Base-by-base conservation (phyloP, 2,888 invertebrate species). In the Plusia festucae region DNA sequence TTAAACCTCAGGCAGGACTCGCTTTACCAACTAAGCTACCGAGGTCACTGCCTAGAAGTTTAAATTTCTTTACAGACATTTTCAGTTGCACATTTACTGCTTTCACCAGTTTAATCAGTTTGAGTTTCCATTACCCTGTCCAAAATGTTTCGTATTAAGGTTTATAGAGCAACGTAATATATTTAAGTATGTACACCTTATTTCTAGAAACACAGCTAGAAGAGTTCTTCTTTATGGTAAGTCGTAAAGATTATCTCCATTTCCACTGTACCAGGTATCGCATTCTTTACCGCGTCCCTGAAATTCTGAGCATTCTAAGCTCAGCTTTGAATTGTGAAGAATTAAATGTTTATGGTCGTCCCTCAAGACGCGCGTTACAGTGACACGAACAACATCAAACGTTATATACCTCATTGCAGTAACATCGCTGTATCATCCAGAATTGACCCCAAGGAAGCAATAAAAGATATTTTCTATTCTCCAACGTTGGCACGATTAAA, bases 401-500 rank as follows among this genome's bases (percentile, higher is more conserved):
- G 60, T 53, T 54, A 46, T 57, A 44, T 57, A 44, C 55, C 40
- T 1, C 15, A 16, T 44, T 51, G 30, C 40, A 53, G 58, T 58
- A 54, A 46, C 16, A 49, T 18, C 16, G 44, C 32, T 44, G 18
- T 15, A 58, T 16, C 27, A 52, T 44, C n/a, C 13, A 53, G 58
- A 81, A 79, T 76, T 67, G 70, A 79, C 65, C 80, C 73, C 80
- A 53, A 60, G 72, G 22, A 70, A 59, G 82, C 54, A 70, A 79
- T 80, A 74, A 78, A 74, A 79, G 70, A 75, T 74, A 82, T 78
- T 83, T 83, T 73, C 75, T 76, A 81, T 73, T 75, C 70, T 60
- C 67, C 58, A 40, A 55, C 72, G 75, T 75, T 78, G 68, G 76
- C 73, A 60, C 78, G 83, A 79, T 86, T 82, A 83, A 82, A 84